Percentiles rank a stretch among this genome's conserved stretches.
These are phyloP conservation scores for Nematostella vectensis DNA, from an alignment of 92 coral and sea anemone genomes.

Conservation along the genomic window DNA sequence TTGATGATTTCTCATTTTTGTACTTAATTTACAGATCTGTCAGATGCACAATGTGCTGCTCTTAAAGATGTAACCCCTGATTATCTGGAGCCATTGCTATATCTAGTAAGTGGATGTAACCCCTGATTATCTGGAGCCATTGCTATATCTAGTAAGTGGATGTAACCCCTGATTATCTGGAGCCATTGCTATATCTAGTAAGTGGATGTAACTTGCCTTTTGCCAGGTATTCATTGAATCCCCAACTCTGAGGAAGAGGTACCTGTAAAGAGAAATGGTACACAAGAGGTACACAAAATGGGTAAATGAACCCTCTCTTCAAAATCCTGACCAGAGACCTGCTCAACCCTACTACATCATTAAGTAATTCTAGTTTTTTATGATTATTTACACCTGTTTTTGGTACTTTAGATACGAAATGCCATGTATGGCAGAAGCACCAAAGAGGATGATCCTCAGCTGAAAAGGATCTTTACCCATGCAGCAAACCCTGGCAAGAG, in stretches of 20 bases:
- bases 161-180: conserved; percentile 45
- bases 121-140: conserved; percentile 52
- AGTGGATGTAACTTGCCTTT: too few species aligned
- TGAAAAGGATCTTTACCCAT: conserved; percentile 60
- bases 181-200: conserved; percentile 71
- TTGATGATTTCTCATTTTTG: too few species aligned
- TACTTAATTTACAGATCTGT: conserved; percentile 53
- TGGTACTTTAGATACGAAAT: conserved; percentile 58
- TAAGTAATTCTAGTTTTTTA: too few species aligned
- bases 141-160: conserved; percentile 68
- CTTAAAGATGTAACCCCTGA: conserved; percentile 43
- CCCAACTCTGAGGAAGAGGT: too few species aligned
- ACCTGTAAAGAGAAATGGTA: too few species aligned
- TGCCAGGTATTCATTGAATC: too few species aligned
- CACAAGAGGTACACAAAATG: too few species aligned
- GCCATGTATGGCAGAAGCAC: conserved; percentile 49
- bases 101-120: conserved; percentile 49
- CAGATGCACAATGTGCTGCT: conserved; percentile 57
- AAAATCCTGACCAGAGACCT: too few species aligned
- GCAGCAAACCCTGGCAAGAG: conserved; percentile 62
- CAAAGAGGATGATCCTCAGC: conserved; percentile 48
- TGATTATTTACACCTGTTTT: too few species aligned
- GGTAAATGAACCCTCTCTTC: too few species aligned
- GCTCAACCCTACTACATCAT: too few species aligned
- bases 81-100: conserved; percentile 60